phyloP scores from a whole-genome alignment of 2,888 invertebrate genomes.

The Monopis laevigella region DNA sequence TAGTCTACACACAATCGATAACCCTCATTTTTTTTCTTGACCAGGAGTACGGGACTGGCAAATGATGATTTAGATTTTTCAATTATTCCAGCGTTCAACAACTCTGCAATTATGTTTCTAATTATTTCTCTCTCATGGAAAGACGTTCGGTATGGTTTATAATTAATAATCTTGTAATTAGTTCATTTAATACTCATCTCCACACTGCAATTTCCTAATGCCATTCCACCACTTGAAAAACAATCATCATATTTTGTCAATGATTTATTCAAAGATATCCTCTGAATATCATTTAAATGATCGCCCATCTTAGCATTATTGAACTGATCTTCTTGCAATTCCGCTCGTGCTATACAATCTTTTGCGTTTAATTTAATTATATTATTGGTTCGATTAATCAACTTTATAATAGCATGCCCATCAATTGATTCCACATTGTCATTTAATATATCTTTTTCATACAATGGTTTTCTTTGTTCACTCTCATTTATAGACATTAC shows the following conservation, averaged over 20 bases:
- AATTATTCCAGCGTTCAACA: conserved; percentile 13
- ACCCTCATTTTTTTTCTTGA: no score
- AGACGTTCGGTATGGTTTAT: no score
- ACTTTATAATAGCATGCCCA: conserved; percentile 13
- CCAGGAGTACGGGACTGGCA: no score
- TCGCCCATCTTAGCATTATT: no score
- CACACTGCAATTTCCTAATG: no score
- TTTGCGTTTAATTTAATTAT: conserved; percentile 2
- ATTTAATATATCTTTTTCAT: conserved; percentile 14
- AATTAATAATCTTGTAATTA: conserved; percentile 13
- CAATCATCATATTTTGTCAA: conserved; percentile 13
- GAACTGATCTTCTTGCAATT: no score
- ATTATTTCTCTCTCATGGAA: conserved; percentile 15
- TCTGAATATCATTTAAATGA: no score
- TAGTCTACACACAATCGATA: no score
- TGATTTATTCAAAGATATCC: no score
- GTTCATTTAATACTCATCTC: conserved; percentile 16
- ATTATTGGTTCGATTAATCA: conserved; percentile 14
- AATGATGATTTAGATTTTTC: no score
- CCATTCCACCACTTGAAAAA: conserved; percentile 15
- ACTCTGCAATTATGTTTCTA: conserved; percentile 8
- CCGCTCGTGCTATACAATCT: no score
- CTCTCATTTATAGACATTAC: conserved; percentile 5
- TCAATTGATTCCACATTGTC: conserved; percentile 8
- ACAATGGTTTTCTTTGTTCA: conserved; percentile 15